Evolutionary conservation across 2,113 vertebrate genomes (phyloP).

Genomic region (Oplegnathus fasciatus): DNA sequence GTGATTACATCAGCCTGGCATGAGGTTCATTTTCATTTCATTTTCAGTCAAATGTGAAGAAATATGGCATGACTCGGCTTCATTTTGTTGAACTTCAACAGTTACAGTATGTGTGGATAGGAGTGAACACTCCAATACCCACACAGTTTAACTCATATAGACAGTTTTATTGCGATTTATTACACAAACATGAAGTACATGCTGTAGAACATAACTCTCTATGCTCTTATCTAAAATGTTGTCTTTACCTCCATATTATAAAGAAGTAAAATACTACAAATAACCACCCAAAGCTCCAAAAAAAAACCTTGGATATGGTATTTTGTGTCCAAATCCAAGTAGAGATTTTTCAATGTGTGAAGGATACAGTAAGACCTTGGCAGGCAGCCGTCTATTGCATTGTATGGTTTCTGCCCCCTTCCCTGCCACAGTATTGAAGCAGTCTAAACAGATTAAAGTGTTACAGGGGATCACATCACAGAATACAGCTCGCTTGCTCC

Average conservation of each 20-base stretch:
- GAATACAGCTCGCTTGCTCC: constrained; percentile 69
- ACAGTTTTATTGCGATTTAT: constrained; percentile 13
- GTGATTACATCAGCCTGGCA: constrained; percentile 55
- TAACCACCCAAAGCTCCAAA: constrained; percentile 16
- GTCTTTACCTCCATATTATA: not conserved
- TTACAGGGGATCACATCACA: constrained; percentile 84
- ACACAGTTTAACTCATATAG: not conserved
- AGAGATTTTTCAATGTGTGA: constrained; percentile 42
- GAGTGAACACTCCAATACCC: not conserved
- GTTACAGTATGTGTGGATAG: not conserved
- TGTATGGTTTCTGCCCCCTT: constrained; percentile 71
- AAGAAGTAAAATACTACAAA: constrained; percentile 3
- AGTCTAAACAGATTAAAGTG: constrained; percentile 87
- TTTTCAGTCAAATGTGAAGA: constrained; percentile 45
- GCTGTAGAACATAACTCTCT: not conserved
- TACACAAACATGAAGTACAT: constrained; percentile 25
- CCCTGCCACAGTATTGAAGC: constrained; percentile 75
- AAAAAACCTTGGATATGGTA: constrained; percentile 47
- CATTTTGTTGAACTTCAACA: constrained; percentile 25
- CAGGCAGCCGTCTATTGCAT: constrained; percentile 68
- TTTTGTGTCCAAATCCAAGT: constrained; percentile 50
- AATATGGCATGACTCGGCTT: constrained; percentile 19
- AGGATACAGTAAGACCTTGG: constrained; percentile 64
- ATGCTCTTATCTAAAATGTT: not conserved
- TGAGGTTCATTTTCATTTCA: constrained; percentile 44